Percentiles rank a stretch among this genome's conserved stretches.
phyloP scores from a whole-genome alignment of 1,140 invertebrate species.

The Bombus huntii region DNA sequence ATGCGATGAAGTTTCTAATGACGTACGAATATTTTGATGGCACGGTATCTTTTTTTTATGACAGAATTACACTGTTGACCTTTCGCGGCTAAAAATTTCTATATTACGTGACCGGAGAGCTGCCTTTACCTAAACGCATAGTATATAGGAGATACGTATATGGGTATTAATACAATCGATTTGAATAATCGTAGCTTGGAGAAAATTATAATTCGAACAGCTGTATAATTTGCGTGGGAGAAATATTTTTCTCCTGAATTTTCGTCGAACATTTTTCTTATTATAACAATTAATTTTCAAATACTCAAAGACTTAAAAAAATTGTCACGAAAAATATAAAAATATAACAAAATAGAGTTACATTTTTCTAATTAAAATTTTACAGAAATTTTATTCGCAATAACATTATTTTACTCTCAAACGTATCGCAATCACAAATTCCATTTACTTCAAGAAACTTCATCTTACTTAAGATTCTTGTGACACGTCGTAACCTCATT shows the following conservation, averaged over 20 bases:
- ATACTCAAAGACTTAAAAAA: not conserved
- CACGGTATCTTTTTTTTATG: conserved; percentile 18
- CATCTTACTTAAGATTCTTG: too few species aligned
- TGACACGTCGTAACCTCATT: not conserved
- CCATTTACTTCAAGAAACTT: not conserved
- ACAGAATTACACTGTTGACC: conserved; percentile 46
- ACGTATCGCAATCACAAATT: not conserved
- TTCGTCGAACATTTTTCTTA: too few species aligned
- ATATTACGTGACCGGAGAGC: conserved; percentile 32
- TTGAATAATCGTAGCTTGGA: not conserved
- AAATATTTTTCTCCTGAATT: not conserved
- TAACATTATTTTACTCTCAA: not conserved
- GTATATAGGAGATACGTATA: not conserved
- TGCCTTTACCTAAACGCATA: conserved; percentile 2
- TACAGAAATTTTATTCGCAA: not conserved
- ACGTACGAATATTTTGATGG: conserved; percentile 52
- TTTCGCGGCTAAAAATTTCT: conserved; percentile 57
- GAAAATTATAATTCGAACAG: not conserved
- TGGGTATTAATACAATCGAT: conserved; percentile 20
- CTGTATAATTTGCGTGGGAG: too few species aligned
- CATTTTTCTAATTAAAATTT: not conserved
- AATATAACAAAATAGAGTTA: not conserved
- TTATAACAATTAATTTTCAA: too few species aligned
- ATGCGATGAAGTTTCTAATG: conserved; percentile 34
- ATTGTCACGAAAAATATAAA: not conserved